phyloP scores from a whole-genome alignment of 35 echinoderm and acorn worm genomes.

The Eucidaris tribuloides region DNA sequence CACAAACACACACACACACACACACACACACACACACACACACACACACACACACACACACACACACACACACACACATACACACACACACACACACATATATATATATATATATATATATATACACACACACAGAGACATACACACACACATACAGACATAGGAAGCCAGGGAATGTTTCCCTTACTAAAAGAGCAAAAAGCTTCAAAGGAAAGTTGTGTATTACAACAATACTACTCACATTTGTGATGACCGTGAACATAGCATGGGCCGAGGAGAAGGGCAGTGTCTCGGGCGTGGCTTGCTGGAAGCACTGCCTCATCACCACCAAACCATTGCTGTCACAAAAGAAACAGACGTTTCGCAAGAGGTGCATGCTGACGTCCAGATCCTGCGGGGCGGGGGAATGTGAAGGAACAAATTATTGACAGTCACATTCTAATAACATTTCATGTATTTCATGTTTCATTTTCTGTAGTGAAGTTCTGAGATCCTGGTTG shows the following conservation, averaged over 20 bases:
- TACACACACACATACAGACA: too few species aligned
- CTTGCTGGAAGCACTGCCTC: constrained; percentile 64
- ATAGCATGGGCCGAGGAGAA: constrained; percentile 68
- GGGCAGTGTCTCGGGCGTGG: constrained; percentile 58
- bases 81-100: too few species aligned
- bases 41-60: too few species aligned
- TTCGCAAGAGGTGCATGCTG: constrained; percentile 64
- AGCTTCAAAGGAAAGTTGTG: background rate
- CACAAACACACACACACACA: too few species aligned
- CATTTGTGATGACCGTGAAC: constrained; percentile 74
- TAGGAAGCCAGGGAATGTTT: background rate
- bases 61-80: too few species aligned
- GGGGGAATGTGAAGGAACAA: background rate
- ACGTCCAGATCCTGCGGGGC: constrained; percentile 69
- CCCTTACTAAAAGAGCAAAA: background rate
- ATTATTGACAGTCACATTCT: background rate
- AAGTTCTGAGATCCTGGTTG: too few species aligned
- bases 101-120: too few species aligned
- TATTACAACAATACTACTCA: too few species aligned
- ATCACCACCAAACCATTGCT: constrained; percentile 75
- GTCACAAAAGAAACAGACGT: constrained; percentile 93
- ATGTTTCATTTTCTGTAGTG: too few species aligned
- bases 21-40: too few species aligned
- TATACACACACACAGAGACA: too few species aligned
- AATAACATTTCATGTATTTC: too few species aligned